These are phyloP conservation scores for Apotomis turbidana DNA, from an alignment of 2,888 invertebrate genomes.

Conservation along the genomic window DNA sequence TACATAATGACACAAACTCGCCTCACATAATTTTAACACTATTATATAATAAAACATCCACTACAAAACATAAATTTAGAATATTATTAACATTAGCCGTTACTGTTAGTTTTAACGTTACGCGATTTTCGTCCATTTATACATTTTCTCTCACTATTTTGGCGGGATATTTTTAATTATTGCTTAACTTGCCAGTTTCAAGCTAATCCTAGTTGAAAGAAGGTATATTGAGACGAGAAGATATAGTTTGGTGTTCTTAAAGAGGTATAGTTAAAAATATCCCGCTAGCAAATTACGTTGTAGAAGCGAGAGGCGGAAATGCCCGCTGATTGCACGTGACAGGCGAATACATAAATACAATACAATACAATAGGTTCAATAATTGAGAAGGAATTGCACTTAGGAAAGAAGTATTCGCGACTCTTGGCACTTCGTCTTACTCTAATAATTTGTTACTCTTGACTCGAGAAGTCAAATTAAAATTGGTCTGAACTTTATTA, in stretches of 20 bases:
- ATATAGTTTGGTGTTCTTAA: slow-evolving; percentile 1
- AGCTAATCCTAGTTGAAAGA: slow-evolving; percentile 1
- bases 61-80: slow-evolving; percentile 77
- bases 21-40: slow-evolving; percentile 50
- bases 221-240: neutral
- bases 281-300: slow-evolving; percentile 52
- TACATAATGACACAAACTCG: slow-evolving; percentile 35
- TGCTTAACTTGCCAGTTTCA: neutral
- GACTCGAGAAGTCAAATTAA: slow-evolving; percentile 44
- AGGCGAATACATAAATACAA: slow-evolving; percentile 47
- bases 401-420: slow-evolving; percentile 67
- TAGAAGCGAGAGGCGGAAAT: slow-evolving; percentile 57
- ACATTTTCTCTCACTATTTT: slow-evolving; percentile 64
- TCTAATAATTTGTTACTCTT: slow-evolving; percentile 59
- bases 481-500: slow-evolving; percentile 40
- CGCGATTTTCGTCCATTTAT: slow-evolving; percentile 56
- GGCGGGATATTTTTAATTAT: slow-evolving; percentile 62
- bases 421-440: slow-evolving; percentile 81
- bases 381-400: slow-evolving; percentile 79
- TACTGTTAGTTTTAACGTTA: slow-evolving; percentile 50
- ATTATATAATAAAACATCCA: slow-evolving; percentile 69
- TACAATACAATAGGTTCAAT: slow-evolving; percentile 55
- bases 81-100: slow-evolving; percentile 61
- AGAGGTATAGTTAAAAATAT: slow-evolving; percentile 53
- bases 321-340: slow-evolving; percentile 42